Conservation (phyloP, 2,888 invertebrate genomes). For the Hypselothyrea guttata region DNA sequence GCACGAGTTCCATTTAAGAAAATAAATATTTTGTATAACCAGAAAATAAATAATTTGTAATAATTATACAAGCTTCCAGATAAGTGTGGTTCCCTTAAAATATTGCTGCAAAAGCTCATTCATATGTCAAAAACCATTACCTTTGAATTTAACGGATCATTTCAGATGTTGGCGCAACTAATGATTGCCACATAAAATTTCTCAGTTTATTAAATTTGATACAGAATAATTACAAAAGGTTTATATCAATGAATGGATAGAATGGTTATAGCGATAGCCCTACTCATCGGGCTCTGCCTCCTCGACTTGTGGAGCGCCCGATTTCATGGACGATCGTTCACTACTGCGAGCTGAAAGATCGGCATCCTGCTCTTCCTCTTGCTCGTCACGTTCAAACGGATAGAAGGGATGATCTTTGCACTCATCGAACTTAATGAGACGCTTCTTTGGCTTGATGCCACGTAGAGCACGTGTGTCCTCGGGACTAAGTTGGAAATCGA, state of each 20-base stretch:
- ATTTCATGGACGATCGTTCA: too few relatives aligned
- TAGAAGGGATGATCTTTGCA: slow-evolving; percentile 56
- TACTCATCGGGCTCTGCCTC: slow-evolving; percentile 19
- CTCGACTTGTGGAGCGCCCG: slow-evolving; percentile 2
- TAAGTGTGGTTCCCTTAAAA: too few relatives aligned
- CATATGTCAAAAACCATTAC: neutral
- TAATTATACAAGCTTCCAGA: too few relatives aligned
- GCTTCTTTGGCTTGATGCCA: slow-evolving; percentile 51
- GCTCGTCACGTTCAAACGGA: slow-evolving; percentile 58
- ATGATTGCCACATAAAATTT: slow-evolving; percentile 28
- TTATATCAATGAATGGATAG: neutral
- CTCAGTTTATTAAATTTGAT: slow-evolving; percentile 15
- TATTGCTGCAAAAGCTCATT: too few relatives aligned
- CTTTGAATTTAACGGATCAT: slow-evolving; percentile 63
- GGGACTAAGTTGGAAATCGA: slow-evolving; percentile 84
- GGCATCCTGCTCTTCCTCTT: neutral
- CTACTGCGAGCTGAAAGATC: neutral
- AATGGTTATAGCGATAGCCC: neutral
- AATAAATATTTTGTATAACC: too few relatives aligned
- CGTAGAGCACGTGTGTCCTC: slow-evolving; percentile 82
- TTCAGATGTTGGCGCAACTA: slow-evolving; percentile 63
- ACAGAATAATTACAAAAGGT: slow-evolving; percentile 20
- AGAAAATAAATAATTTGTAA: too few relatives aligned
- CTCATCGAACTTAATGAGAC: slow-evolving; percentile 50
- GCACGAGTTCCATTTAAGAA: too few relatives aligned